phyloP scores from a whole-genome alignment of 2,797 vertebrate species.

The Ambastaia sidthimunki region DNA sequence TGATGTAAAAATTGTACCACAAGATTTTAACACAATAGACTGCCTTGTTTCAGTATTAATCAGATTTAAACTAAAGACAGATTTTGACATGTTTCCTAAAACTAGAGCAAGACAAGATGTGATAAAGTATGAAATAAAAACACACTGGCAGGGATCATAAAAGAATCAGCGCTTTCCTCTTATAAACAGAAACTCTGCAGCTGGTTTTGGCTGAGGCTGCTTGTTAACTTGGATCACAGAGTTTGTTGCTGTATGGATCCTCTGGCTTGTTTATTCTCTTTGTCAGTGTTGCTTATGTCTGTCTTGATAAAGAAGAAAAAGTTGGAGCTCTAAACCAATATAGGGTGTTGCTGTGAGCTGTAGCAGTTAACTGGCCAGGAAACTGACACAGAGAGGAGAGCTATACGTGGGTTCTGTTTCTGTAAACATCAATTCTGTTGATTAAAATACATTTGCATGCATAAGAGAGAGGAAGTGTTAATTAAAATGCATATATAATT shows the following conservation, averaged over 20 bases:
- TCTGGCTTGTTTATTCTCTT: constrained; percentile 60
- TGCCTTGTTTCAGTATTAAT: constrained; percentile 14
- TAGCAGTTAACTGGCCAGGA: constrained; percentile 21
- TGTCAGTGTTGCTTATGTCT: constrained; percentile 61
- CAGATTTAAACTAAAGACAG: background rate
- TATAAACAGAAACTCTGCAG: constrained; percentile 16
- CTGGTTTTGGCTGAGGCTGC: constrained; percentile 12
- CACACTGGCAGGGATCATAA: background rate
- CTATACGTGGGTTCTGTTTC: background rate
- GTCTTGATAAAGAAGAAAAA: constrained; percentile 58
- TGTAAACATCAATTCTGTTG: too few species aligned
- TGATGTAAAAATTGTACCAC: too few species aligned
- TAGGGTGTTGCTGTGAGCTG: constrained; percentile 64
- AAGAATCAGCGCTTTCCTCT: constrained; percentile 5
- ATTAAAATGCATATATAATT: too few species aligned
- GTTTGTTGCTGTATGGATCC: constrained; percentile 64
- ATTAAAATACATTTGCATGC: too few species aligned
- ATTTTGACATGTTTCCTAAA: background rate
- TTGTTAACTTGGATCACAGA: constrained; percentile 39
- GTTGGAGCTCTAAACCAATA: constrained; percentile 58
- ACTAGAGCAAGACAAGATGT: background rate
- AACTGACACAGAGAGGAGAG: constrained; percentile 10
- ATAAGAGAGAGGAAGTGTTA: too few species aligned
- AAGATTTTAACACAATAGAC: constrained; percentile 28
- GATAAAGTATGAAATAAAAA: constrained; percentile 13